A percentile compares a stretch with the other conserved stretches of the same genome.
These are phyloP conservation scores for Drosophila trichaetosa DNA, from an alignment of 2,888 invertebrate genomes.

Conservation along the genomic window DNA sequence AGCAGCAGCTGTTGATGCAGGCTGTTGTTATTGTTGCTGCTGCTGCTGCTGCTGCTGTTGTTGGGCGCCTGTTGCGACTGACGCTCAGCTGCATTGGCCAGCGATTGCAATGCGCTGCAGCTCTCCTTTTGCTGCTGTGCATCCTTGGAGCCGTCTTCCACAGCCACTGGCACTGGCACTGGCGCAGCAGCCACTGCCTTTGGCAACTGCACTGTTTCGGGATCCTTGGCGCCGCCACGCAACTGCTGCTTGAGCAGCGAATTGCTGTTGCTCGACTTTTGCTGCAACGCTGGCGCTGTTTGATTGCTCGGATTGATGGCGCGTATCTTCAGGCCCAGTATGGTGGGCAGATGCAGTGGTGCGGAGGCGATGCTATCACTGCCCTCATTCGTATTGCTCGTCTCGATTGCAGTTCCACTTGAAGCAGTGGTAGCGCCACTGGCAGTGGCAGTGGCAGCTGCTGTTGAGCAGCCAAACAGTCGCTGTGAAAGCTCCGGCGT, in stretches of 20 bases:
- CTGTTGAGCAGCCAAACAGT: conserved; percentile 74
- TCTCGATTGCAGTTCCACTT: conserved; percentile 1
- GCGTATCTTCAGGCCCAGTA: conserved; percentile 81
- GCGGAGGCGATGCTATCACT: conserved; percentile 41
- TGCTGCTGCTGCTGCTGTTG: conserved; percentile 41
- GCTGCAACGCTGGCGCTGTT: conserved; percentile 16
- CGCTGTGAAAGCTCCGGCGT: conserved; percentile 84
- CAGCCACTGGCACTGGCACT: neutral
- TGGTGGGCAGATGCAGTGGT: conserved; percentile 79
- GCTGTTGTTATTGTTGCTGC: conserved; percentile 49
- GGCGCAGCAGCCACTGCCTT: conserved; percentile 5
- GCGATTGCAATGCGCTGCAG: conserved; percentile 78
- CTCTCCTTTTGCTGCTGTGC: conserved; percentile 33
- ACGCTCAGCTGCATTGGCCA: conserved; percentile 81
- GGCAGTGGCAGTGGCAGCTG: conserved; percentile 33
- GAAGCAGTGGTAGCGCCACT: conserved; percentile 10
- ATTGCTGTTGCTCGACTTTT: conserved; percentile 59
- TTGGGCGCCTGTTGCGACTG: conserved; percentile 66
- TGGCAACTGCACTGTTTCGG: conserved; percentile 42
- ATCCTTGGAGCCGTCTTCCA: conserved; percentile 45
- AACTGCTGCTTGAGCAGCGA: conserved; percentile 83
- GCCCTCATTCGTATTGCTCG: conserved; percentile 18
- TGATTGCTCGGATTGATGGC: conserved; percentile 61
- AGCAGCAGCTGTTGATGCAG: conserved; percentile 83
- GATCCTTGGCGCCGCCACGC: conserved; percentile 77